Evolutionary conservation across 2,888 invertebrate genomes (phyloP).

Genomic region (Neoaliturus tenellus): DNA sequence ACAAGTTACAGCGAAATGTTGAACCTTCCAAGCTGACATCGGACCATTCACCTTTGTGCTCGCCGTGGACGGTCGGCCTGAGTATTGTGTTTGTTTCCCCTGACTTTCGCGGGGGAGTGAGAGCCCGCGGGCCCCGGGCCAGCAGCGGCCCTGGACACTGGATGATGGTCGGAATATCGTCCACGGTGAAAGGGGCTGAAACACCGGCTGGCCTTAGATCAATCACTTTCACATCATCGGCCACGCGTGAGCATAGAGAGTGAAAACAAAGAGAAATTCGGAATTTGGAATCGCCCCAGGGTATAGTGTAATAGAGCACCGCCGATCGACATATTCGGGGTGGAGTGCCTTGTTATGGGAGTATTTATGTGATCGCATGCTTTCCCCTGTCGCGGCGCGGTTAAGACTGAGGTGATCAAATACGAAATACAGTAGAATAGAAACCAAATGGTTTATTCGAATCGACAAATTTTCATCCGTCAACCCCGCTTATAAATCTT

Average conservation of each 20-base stretch:
- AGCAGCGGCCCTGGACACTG: background rate
- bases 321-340: background rate
- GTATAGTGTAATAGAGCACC: background rate
- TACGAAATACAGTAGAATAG: too few relatives aligned
- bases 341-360: background rate
- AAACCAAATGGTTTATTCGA: too few relatives aligned
- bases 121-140: background rate
- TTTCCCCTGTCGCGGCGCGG: too few relatives aligned
- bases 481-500: too few relatives aligned
- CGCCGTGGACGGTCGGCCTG: too few relatives aligned
- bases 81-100: background rate
- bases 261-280: conserved; percentile 26
- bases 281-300: conserved; percentile 6
- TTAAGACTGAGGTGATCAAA: too few relatives aligned
- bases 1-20: too few relatives aligned
- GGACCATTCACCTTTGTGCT: too few relatives aligned
- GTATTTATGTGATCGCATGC: too few relatives aligned
- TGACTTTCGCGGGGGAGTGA: background rate
- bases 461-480: too few relatives aligned
- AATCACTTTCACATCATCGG: conserved; percentile 8
- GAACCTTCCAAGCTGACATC: too few relatives aligned
- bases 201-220: background rate
- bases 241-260: conserved; percentile 11
- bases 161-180: conserved; percentile 11
- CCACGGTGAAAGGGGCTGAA: background rate